Base-by-base conservation (phyloP, 1,140 invertebrate genomes). In the Bombus pascuorum region DNA sequence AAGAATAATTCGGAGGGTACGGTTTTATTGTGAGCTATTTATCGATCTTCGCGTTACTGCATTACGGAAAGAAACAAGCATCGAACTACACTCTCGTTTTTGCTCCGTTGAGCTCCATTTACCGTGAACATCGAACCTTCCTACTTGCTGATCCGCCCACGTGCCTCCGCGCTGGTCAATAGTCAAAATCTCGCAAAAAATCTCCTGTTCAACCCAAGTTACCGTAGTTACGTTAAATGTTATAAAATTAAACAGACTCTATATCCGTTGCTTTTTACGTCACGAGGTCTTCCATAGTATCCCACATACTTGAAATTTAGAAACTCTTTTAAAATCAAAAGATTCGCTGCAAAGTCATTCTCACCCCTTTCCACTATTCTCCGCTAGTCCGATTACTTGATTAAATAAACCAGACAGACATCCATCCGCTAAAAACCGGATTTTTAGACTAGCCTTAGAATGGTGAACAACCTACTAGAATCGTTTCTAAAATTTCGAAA, bases 21-120 rank as follows among this genome's bases (percentile, higher is more conserved):
- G 81, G 72, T 75, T 53, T 82, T 47, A 65, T 82, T 57, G 72
- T 13, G 25, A 66, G 10, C 39, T 37, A n/a, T 82, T 75, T 75
- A 75, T 82, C 42, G 37, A 42, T 66, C 81, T 44, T 22, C 25
- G 0, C 37, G 39, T 47, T 12, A 25, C 57, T 75, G 42, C 71
- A 75, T 39, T 57, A n/a, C 28, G 9, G 1, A 3, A 2, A 5
- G 13, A 34, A 83, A 59, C 59, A 47, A 75, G 42, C 12, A 37
- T 37, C 53, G 22, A 44, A 44, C 13, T n/a, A 2, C 3, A 13
- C 18, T 32, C 37, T 34, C 47, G 6, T 72, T 72, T 53, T 44
- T 42, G 4, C 44, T 47, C 18, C n/a, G n/a, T 74, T n/a, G 34
- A 25, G 28, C 18, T n/a, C 22, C 9, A 32, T 70, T 70, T 76